Evolutionary conservation across 2,113 vertebrate genomes (phyloP).

Genomic region (Dicaeum eximium): DNA sequence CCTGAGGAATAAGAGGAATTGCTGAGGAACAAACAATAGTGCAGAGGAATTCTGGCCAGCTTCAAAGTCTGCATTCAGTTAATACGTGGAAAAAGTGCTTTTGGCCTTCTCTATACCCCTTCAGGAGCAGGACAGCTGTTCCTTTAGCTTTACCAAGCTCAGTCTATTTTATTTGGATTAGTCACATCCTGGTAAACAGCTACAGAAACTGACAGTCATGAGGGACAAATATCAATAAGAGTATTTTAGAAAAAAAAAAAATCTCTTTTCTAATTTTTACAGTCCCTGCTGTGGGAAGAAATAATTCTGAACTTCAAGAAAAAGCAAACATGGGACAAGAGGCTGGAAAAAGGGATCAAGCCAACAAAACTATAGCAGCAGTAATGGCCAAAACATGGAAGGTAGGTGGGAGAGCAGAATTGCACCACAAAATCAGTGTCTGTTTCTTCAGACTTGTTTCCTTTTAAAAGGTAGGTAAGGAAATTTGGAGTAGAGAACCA

Average conservation of each 20-base stretch:
- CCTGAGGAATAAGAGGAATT: too few relatives aligned
- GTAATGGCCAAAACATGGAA: neutral
- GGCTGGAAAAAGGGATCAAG: neutral
- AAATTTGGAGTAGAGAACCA: neutral
- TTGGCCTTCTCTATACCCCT: neutral
- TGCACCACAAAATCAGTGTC: neutral
- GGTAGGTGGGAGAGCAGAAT: neutral
- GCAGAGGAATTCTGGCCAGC: neutral
- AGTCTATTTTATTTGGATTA: neutral
- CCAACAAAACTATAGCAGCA: rapidly evolving
- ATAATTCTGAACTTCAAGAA: neutral
- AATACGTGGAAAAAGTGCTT: neutral
- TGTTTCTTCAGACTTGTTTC: neutral
- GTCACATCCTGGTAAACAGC: neutral
- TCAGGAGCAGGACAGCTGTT: neutral
- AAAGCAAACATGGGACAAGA: neutral
- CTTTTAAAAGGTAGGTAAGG: neutral
- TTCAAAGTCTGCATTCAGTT: neutral
- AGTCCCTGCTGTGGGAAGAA: neutral
- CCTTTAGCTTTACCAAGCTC: neutral
- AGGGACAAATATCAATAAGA: neutral
- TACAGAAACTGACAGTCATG: neutral
- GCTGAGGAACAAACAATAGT: too few relatives aligned
- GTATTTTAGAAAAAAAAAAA: neutral
- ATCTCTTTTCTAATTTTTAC: neutral